Percentiles rank a stretch among this genome's conserved stretches.
These are phyloP conservation scores for Phalacrocorax brasilianus DNA, from an alignment of 2,113 vertebrate genomes.

Conservation along the genomic window DNA sequence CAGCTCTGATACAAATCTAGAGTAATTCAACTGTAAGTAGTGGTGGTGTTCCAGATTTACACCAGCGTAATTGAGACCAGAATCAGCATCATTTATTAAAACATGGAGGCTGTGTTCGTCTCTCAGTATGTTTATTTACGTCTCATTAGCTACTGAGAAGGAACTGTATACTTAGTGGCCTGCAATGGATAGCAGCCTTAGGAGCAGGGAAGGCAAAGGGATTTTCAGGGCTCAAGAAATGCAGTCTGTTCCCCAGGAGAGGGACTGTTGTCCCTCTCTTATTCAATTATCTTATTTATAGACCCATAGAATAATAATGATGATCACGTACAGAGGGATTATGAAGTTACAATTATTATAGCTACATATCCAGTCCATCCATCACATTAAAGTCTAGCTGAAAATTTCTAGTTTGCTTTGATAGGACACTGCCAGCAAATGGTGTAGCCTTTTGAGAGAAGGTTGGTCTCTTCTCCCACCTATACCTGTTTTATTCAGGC, in stretches of 20 bases:
- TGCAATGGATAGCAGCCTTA: slow-evolving; percentile 23
- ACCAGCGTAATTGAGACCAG: slow-evolving; percentile 23
- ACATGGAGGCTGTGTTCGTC: slow-evolving; percentile 19
- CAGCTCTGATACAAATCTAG: slow-evolving; percentile 7
- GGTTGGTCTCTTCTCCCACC: background rate
- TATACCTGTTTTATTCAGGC: background rate
- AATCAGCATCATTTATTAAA: slow-evolving; percentile 65
- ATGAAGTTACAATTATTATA: background rate
- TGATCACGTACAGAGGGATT: background rate
- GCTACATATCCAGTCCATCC: background rate
- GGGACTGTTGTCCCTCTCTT: background rate
- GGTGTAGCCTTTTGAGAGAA: background rate
- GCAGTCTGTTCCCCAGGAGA: background rate
- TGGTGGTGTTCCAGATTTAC: slow-evolving; percentile 49
- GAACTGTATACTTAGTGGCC: slow-evolving; percentile 39
- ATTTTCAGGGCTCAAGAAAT: slow-evolving; percentile 11
- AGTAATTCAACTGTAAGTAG: slow-evolving; percentile 2
- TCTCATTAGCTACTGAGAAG: slow-evolving; percentile 53
- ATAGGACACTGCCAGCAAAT: background rate
- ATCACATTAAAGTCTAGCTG: background rate
- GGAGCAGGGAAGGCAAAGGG: background rate
- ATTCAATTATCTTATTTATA: background rate
- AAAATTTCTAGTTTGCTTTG: background rate
- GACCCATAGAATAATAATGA: background rate
- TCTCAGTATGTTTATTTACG: slow-evolving; percentile 61